Evolutionary conservation across 1,140 invertebrate species (phyloP).

Genomic region (Cylas formicarius): DNA sequence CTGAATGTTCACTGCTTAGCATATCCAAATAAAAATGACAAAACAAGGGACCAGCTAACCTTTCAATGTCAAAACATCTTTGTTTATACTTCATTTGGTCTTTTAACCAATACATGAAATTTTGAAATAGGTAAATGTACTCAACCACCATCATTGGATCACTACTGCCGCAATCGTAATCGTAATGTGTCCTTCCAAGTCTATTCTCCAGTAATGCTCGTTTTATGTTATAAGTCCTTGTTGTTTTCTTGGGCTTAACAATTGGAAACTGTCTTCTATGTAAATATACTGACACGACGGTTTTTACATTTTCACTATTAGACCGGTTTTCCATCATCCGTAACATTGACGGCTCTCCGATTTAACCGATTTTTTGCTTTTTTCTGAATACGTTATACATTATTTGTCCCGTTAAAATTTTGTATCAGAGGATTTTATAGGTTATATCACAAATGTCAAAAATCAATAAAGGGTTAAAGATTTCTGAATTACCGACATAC

Average conservation of each 20-base stretch:
- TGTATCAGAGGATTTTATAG: conserved; percentile 8
- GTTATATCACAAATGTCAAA: conserved; percentile 8
- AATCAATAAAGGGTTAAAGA: conserved; percentile 2
- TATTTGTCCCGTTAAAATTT: conserved; percentile 13
- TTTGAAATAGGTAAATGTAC: conserved; percentile 31
- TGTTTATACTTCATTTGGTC: conserved; percentile 28
- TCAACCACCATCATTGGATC: conserved; percentile 35
- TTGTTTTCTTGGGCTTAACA: conserved; percentile 12
- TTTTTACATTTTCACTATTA: conserved; percentile 31
- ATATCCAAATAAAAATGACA: conserved; percentile 39
- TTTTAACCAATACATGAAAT: conserved; percentile 36
- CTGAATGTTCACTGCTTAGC: conserved; percentile 28
- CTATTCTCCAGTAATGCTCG: conserved; percentile 10
- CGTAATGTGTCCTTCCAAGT: conserved; percentile 32
- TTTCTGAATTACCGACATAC: neutral
- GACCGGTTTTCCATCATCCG: conserved; percentile 27
- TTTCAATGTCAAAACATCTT: conserved; percentile 30
- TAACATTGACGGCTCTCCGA: conserved; percentile 13
- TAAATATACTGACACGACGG: conserved; percentile 30
- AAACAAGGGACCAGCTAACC: conserved; percentile 35
- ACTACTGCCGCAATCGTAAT: conserved; percentile 36
- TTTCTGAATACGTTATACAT: conserved; percentile 5
- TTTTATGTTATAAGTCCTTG: conserved; percentile 10
- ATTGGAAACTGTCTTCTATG: conserved; percentile 31
- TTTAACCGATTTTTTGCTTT: conserved; percentile 8